Base-by-base conservation (phyloP, 1,140 invertebrate species). In the Bombus fervidus region DNA sequence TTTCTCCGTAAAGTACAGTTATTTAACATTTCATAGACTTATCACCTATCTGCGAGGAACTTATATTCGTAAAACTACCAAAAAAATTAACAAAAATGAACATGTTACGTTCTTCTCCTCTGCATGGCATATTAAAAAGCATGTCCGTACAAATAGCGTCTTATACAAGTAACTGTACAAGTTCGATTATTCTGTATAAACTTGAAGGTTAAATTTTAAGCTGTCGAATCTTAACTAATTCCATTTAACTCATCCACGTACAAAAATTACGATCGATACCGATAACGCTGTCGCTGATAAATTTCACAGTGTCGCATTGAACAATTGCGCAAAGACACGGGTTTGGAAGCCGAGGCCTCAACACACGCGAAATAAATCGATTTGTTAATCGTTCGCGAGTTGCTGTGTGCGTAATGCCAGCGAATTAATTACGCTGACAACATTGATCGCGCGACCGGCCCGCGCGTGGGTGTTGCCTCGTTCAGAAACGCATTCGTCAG, bases 401-500 rank as follows among this genome's bases (percentile, higher is more conserved):
- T 10, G 4, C 18, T 71, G 34, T 81, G 22, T 68, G 62, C 76
- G 53, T 69, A 75, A 81, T 81, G 64, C 80, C 47, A 64, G 85
- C 59, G 71, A 87, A 86, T 87, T 86, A 87, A 89, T 87, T 88
- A 64, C 69, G 13, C 69, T 64, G 53, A 68, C 86, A 81, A 89
- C 43, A 37, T 62, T 68, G 62, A 68, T 75, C 78, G 39, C 69
- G 31, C 68, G 59, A 64, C 25, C 62, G 59, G 37, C 57, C 28
- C 69, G 28, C 31, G 77, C 64, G 77, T 80, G 82, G 78, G 71
- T 83, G 75, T 80, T 81, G 68, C 69, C 69, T 59, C 37, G 41
- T 53, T 89, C 64, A 62, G 72, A 75, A 81, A 81, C 68, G 31
- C 80, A 62, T 81, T 81, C 80, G 59, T 81, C 80, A 73, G 69